These are phyloP conservation scores for Leptopilina boulardi DNA, from an alignment of 1,140 invertebrate species.

Conservation along the genomic window DNA sequence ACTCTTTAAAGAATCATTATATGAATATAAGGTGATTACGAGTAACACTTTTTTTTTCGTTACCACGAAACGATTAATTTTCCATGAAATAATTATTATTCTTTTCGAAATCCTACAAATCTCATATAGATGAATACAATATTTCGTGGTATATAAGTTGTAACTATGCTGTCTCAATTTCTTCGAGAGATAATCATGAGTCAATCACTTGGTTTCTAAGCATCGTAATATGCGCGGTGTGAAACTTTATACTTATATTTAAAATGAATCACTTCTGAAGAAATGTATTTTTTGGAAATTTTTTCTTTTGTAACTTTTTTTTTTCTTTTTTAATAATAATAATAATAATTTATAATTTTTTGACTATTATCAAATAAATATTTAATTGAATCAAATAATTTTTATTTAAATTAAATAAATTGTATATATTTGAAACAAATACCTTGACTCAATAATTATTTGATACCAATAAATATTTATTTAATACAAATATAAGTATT, in stretches of 20 bases:
- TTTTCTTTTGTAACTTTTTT: background rate
- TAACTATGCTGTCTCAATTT: background rate
- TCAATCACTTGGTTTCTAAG: background rate
- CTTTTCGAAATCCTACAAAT: background rate
- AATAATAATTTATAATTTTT: no score
- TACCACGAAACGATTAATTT: background rate
- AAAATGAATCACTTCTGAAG: background rate
- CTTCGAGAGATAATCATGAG: background rate
- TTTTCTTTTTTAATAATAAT: background rate
- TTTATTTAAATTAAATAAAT: no score
- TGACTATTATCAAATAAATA: no score
- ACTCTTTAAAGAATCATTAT: background rate
- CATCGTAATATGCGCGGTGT: background rate
- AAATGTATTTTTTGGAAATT: background rate
- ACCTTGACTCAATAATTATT: no score
- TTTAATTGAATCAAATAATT: no score
- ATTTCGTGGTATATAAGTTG: slow-evolving; percentile 3
- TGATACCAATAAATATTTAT: no score
- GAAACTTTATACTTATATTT: background rate
- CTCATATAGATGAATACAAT: background rate
- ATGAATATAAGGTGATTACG: background rate
- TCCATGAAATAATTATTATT: background rate
- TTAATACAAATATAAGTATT: no score
- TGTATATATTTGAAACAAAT: no score
- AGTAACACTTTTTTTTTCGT: no score